A percentile compares a stretch with the other conserved stretches of the same genome.
Evolutionary conservation across 2,113 vertebrate species (phyloP).

Genomic region (Diphyllodes magnificus): DNA sequence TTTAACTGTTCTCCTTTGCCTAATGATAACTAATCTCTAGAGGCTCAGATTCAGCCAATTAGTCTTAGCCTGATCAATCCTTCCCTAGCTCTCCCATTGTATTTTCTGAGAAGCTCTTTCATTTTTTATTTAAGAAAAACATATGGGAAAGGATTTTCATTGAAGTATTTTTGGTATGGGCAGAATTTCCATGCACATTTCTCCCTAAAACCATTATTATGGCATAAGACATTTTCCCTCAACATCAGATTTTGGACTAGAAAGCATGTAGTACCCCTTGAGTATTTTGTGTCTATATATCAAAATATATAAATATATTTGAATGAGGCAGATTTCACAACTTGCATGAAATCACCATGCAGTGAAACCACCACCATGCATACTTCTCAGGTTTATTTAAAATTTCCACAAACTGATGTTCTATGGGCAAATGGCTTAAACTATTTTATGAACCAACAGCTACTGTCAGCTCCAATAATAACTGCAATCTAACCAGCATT

Average conservation of each 20-base stretch:
- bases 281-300: neutral
- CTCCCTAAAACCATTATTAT: neutral
- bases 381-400: neutral
- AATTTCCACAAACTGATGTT: neutral
- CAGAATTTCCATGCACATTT: rapidly evolving
- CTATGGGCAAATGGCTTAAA: neutral
- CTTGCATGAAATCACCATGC: neutral
- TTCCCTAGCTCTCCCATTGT: neutral
- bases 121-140: neutral
- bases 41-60: neutral
- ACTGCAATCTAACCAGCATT: neutral
- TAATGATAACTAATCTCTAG: neutral
- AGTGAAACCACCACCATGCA: neutral
- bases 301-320: neutral
- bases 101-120: neutral
- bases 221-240: neutral
- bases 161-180: neutral
- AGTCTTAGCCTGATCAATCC: neutral
- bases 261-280: neutral
- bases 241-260: neutral
- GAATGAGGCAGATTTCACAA: neutral
- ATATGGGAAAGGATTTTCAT: neutral
- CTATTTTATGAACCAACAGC: neutral
- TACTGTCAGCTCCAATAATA: neutral
- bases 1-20: neutral